Evolutionary conservation across 92 coral and sea anemone species (phyloP), one percentile per base, ranked within the genome.

Genomic region (Scolanthus callimorphus): DNA sequence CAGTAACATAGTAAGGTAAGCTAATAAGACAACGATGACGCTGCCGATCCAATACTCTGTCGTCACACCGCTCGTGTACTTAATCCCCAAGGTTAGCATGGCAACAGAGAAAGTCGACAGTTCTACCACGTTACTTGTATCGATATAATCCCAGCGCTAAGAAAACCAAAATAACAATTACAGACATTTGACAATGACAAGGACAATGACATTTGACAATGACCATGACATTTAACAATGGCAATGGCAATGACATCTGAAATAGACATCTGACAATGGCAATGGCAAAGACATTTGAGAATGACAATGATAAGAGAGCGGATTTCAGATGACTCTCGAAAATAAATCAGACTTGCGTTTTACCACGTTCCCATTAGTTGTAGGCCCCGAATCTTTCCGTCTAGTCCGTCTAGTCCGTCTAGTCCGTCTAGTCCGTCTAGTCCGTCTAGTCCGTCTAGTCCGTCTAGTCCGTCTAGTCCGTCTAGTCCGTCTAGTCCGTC

Each of bases 81-180:
- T 56, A 17, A 63, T 19, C 0, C 63, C 20, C 19, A 74, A 6
- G 19, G 73, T 80, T 30, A 75, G 26, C 15, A 80, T 49, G 12
- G 94, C 70, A 10, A 71, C 71, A 9, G 82, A 45, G 51, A 71
- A 85, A 1, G 94, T 81, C 0, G 67, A 29, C 17, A 85, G 27
- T 29, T 85, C 94, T 27, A 81, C 88, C 20, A 76, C 73, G 50
- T 85, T 85, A 19, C 81, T 69, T 55, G 75, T 80, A 25, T 80
- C 94, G 50, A 85, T 61, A 53, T 85, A 85, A 23, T 61, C 54
- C 75, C 82, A 67, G 50, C 64, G 63, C 94, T 85, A 37, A 8
- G 41, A 43, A 0, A 38, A 31, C 15, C 6, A 34, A 6, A 15
- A 34, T 34, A 15, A 34, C 41, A 34, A n/a, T n/a, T n/a, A n/a